Evolutionary conservation across 2,113 vertebrate genomes (phyloP).

Genomic region (Eidolon helvum): DNA sequence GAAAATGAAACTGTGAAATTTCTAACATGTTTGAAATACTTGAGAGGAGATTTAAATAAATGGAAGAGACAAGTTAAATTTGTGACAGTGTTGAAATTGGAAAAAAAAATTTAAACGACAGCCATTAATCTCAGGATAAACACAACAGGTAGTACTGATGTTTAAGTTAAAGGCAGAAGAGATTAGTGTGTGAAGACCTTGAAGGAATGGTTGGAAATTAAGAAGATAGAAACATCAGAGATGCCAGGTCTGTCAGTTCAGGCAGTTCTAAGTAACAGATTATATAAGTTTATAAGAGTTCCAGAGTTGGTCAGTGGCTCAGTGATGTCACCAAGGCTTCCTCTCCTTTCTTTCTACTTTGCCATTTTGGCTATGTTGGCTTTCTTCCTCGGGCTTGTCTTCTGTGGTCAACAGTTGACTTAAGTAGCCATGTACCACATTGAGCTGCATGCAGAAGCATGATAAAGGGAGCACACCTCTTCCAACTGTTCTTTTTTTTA

Average conservation of each 20-base stretch:
- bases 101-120: background rate
- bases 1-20: constrained; percentile 41
- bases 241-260: background rate
- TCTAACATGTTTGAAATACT: constrained; percentile 11
- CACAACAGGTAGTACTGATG: background rate
- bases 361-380: background rate
- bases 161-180: background rate
- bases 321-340: background rate
- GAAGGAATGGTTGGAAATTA: background rate
- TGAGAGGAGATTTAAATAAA: constrained; percentile 11
- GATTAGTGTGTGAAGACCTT: background rate
- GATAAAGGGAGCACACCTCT: background rate
- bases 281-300: background rate
- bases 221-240: background rate
- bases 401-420: background rate
- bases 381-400: background rate
- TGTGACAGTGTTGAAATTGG: constrained; percentile 14
- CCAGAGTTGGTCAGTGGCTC: background rate
- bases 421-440: background rate
- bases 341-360: background rate
- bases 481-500: background rate
- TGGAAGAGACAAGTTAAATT: constrained; percentile 4
- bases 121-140: background rate
- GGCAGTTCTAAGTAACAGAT: background rate
- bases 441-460: background rate